Base-by-base conservation (phyloP, 2,113 vertebrate species). In the Trochalopteron elliotii region DNA sequence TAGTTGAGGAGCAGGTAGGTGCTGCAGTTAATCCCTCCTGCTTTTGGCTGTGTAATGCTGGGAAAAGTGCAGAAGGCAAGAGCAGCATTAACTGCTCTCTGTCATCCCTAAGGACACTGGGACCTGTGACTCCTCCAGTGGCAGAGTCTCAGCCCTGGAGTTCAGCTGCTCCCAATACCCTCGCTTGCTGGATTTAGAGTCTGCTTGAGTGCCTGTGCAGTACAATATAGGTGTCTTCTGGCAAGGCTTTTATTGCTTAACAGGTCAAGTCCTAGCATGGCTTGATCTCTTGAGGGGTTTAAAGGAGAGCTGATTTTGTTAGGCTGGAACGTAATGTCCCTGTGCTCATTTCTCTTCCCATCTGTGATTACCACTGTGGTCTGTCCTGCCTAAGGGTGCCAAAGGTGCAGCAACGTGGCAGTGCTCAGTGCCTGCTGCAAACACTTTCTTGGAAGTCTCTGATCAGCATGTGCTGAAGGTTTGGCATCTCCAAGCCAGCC, bases 121-220 rank as follows among this genome's bases (percentile, higher is more conserved):
- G 28, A 31, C 8, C 67, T 40, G 19, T 18, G 44, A 19, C 19
- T 71, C 11, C 18, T 74, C 33, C 0, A 1, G 33, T 3, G 3
- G 12, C 22, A 1, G 1, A 76, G 17, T 45, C n/a, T 76, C 53
- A 40, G 37, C 31, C 44, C 39, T 27, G 33, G 59, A 74, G 20
- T 53, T 85, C 57, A 59, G 16, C 40, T 87, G 35, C 23, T 57
- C 39, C 24, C 35, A 18, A 0, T 39, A n/a, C 7, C 5, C 21
- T 75, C 72, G 11, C 40, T 79, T 53, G 11, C 13, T 91, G 81
- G 14, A 60, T 77, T 72, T 74, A 37, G 49, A 28, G 40, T 84
- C 59, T 81, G 17, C 52, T 70, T 0, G 0, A n/a, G 12, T 74
- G 40, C 25, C 30, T 52, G 18, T 25, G 69, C 3, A 4, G 33